Evolutionary conservation across 2,888 invertebrate species (phyloP).

Genomic region (Tetheella fluctuosa): DNA sequence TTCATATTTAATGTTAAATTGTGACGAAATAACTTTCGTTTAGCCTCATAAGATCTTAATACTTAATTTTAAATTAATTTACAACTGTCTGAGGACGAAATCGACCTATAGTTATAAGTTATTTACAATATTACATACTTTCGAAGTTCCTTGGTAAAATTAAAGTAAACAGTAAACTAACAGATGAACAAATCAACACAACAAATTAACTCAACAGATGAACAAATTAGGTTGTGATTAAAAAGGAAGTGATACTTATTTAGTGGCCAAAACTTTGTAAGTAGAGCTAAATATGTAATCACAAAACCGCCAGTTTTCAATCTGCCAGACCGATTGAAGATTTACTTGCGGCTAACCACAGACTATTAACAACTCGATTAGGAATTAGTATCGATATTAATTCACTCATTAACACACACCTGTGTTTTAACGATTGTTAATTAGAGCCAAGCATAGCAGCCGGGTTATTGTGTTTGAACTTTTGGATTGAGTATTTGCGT

Average conservation of each 20-base stretch:
- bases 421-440: constrained; percentile 6
- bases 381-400: constrained; percentile 2
- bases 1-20: background rate
- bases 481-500: background rate
- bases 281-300: background rate
- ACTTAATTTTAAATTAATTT: background rate
- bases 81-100: too few relatives aligned
- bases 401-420: constrained; percentile 4
- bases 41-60: background rate
- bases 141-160: too few relatives aligned
- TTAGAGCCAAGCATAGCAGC: background rate
- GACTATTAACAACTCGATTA: constrained; percentile 1
- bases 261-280: background rate
- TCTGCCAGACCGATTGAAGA: background rate
- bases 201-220: too few relatives aligned
- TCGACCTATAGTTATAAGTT: too few relatives aligned
- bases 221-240: background rate
- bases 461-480: constrained; percentile 1
- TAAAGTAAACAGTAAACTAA: too few relatives aligned
- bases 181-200: too few relatives aligned
- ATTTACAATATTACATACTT: too few relatives aligned
- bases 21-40: background rate
- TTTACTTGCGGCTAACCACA: constrained; percentile 10
- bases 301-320: background rate
- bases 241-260: background rate